phyloP scores from a whole-genome alignment of 2,797 vertebrate genomes.

The Ctenochaetus hawaiiensis region DNA sequence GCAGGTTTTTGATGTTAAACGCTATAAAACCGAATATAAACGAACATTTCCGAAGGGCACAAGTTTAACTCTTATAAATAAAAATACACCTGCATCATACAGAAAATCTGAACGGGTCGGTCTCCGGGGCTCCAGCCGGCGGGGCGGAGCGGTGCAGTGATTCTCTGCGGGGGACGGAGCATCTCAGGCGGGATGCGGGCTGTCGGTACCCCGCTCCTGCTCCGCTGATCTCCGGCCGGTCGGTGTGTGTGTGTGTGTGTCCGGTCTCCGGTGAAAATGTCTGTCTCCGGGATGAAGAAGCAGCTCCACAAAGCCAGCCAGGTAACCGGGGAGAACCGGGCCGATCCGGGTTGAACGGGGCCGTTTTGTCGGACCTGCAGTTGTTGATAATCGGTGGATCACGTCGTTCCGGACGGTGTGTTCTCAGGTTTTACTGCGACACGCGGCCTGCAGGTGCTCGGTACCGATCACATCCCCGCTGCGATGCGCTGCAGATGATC shows the following conservation, averaged over 20 bases:
- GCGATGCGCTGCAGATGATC: background rate
- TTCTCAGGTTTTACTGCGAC: conserved; percentile 34
- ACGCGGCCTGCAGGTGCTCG: conserved; percentile 30
- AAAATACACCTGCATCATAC: no score
- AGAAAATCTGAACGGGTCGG: no score
- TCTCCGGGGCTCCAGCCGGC: background rate
- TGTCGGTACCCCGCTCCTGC: background rate
- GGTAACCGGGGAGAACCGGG: conserved; percentile 77
- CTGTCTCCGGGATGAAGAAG: conserved; percentile 93
- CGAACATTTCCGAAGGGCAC: no score
- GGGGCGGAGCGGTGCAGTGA: conserved; percentile 5
- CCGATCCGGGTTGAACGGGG: conserved; percentile 5
- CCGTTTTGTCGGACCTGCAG: no score
- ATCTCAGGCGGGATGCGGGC: conserved; percentile 28
- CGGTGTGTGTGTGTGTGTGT: background rate
- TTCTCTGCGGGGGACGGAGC: conserved; percentile 26
- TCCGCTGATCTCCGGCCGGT: conserved; percentile 13
- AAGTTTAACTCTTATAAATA: no score
- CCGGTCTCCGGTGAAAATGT: conserved; percentile 81
- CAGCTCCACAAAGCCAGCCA: conserved; percentile 95
- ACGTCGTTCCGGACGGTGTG: background rate
- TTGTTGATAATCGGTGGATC: no score
- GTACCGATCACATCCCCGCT: background rate
- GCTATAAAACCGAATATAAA: no score
- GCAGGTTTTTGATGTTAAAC: no score